Conservation (phyloP, 1,140 invertebrate genomes). For the Cyphomyrmex costatus region DNA sequence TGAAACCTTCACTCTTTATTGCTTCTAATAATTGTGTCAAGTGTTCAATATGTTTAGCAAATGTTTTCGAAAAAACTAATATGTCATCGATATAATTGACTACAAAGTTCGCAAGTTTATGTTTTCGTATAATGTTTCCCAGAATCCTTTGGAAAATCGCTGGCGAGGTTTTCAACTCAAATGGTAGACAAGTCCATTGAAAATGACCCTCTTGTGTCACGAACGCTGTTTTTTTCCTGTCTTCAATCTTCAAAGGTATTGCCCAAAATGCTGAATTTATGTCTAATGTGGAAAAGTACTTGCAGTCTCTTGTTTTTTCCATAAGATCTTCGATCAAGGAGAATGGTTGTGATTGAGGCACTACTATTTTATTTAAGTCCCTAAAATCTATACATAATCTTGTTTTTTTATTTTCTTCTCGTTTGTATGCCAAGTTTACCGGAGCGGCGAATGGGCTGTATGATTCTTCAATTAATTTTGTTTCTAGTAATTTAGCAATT, state of each 20-base stretch:
- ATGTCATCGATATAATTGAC: too few species aligned
- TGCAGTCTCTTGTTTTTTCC: background rate
- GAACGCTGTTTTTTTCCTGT: conserved; percentile 7
- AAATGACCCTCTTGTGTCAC: background rate
- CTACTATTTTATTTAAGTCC: background rate
- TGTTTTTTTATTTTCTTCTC: background rate
- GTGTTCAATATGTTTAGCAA: too few species aligned
- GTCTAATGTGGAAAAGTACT: background rate
- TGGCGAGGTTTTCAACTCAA: too few species aligned
- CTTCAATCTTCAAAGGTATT: background rate
- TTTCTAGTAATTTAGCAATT: background rate
- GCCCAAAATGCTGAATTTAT: background rate
- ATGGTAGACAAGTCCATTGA: background rate
- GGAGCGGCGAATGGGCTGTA: background rate
- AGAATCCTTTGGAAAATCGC: too few species aligned
- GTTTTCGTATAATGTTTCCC: too few species aligned
- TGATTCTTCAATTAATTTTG: background rate
- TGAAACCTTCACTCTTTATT: too few species aligned
- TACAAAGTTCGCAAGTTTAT: too few species aligned
- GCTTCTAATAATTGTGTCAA: too few species aligned
- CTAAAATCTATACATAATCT: background rate
- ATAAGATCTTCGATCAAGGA: background rate
- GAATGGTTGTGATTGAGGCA: background rate
- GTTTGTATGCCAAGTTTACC: background rate
- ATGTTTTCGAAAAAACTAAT: too few species aligned